Base-by-base conservation (phyloP, 2,888 invertebrate genomes). In the Hirtodrosophila alboralis region DNA sequence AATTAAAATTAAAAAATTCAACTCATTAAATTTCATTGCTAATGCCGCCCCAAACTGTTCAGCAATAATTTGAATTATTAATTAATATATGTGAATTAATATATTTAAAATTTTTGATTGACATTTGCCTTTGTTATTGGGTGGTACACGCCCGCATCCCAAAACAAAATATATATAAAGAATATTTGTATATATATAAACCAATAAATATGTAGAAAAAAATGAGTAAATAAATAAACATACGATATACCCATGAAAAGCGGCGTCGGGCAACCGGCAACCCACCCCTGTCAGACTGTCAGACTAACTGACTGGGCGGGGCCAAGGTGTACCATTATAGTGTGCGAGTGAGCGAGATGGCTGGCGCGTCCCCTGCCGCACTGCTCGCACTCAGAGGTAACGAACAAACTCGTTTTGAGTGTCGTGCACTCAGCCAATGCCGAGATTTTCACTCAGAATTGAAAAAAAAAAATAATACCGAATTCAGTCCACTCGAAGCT, bases 391-490 rank as follows among this genome's bases (percentile, higher is more conserved):
- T 28, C 44, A 10, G 40, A 9, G n/a, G 8, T 18, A 8, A 6
- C 1, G 8, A 23, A 7, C n/a, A 47, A 75, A 81, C 85, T 56
- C 49, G 84, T 80, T 81, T 74, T 30, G 57, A 64, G 63, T 54
- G 63, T 30, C 14, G 13, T 21, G 30, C 13, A n/a, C 69, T 52
- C 60, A 56, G 52, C 57, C 76, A 75, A 75, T 56, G 68, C 69
- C 47, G 75, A 59, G 63, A 77, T 81, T 84, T 67, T 44, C 84
- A 81, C 78, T 78, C 78, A 81, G 63, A 81, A 53, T 8, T 38
- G 49, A 31, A 38, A 34, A 41, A 33, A 28, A 10, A n/a, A n/a
- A n/a, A n/a, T n/a, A n/a, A n/a, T n/a, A 9, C 43, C 72, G 72
- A 72, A 52, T 48, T 48, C 68, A 23, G 67, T 53, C 23, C 48